Conservation (phyloP, 2,888 invertebrate species). For the Muschampia plurimacula region DNA sequence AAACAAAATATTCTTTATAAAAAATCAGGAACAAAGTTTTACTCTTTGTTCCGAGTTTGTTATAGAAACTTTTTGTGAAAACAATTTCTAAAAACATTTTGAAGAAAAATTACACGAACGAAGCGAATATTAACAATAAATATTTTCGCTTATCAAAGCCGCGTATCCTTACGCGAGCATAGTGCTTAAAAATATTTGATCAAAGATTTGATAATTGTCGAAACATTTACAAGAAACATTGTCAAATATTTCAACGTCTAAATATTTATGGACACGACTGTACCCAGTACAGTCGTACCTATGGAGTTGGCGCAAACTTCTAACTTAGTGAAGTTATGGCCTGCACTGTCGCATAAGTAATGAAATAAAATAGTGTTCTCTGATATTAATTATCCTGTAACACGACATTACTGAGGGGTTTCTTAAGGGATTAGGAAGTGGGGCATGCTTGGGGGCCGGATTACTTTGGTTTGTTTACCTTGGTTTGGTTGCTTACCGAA, state of each 20-base stretch:
- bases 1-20: not conserved
- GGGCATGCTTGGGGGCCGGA: slow-evolving; percentile 41
- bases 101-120: slow-evolving; percentile 24
- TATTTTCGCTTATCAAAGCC: slow-evolving; percentile 28
- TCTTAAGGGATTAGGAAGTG: slow-evolving; percentile 53
- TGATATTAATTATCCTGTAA: slow-evolving; percentile 79
- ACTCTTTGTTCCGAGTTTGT: not conserved
- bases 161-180: slow-evolving; percentile 11
- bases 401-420: slow-evolving; percentile 70
- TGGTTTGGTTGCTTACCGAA: slow-evolving; percentile 19
- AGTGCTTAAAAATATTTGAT: slow-evolving; percentile 10
- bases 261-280: slow-evolving; percentile 49
- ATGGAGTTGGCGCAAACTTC: slow-evolving; percentile 59
- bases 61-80: not conserved
- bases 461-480: slow-evolving; percentile 42
- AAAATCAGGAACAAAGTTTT: not conserved
- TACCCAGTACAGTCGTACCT: slow-evolving; percentile 42
- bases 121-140: slow-evolving; percentile 15
- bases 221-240: slow-evolving; percentile 11
- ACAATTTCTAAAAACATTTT: not conserved
- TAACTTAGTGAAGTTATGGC: slow-evolving; percentile 66
- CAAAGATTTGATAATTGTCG: slow-evolving; percentile 26
- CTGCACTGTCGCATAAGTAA: slow-evolving; percentile 69
- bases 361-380: slow-evolving; percentile 79
- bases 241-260: slow-evolving; percentile 35